Percentiles rank a stretch among this genome's conserved stretches.
These are phyloP conservation scores for Petrocephalus zakoni DNA, from an alignment of 2,113 vertebrate genomes.

Conservation along the genomic window DNA sequence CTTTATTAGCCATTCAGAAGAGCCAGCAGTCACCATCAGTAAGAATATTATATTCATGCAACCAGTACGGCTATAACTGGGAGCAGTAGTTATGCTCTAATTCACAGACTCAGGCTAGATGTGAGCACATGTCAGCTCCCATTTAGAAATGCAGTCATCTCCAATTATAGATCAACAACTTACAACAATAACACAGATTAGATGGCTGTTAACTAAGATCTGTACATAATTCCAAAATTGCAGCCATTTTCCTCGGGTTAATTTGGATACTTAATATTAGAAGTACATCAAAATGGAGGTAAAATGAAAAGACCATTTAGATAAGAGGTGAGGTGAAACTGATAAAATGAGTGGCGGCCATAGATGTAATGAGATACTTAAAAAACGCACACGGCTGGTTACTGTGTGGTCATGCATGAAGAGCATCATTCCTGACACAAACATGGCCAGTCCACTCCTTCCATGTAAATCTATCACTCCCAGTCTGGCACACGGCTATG, in stretches of 20 bases:
- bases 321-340: neutral
- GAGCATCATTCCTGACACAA: neutral
- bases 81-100: neutral
- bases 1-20: neutral
- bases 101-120: neutral
- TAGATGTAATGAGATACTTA: slow-evolving; percentile 16
- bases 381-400: neutral
- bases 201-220: neutral
- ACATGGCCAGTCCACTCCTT: neutral
- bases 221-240: neutral
- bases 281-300: neutral
- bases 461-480: neutral
- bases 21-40: neutral
- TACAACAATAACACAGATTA: neutral
- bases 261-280: neutral
- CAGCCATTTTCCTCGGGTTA: neutral
- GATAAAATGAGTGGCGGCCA: neutral
- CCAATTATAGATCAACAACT: slow-evolving; percentile 3
- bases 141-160: slow-evolving; percentile 8
- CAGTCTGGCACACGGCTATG: neutral
- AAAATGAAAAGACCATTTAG: slow-evolving; percentile 1
- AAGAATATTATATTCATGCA: neutral
- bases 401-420: neutral
- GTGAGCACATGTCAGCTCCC: neutral
- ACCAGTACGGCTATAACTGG: neutral